phyloP scores from a whole-genome alignment of 2,888 invertebrate species.

The Morpho deidamia region DNA sequence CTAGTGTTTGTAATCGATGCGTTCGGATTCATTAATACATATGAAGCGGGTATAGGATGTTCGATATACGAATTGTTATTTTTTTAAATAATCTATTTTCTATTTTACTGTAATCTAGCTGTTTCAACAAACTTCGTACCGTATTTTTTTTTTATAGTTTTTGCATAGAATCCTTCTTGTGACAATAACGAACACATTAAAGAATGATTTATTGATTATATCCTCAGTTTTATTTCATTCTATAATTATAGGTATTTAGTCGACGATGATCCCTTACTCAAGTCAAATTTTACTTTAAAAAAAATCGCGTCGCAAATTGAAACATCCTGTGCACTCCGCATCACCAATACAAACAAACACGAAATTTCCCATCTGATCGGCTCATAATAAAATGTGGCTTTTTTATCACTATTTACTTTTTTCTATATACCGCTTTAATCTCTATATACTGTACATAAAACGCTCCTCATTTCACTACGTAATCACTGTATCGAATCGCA shows the following conservation, averaged over 20 bases:
- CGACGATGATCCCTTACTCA: too few relatives aligned
- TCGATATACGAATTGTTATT: slow-evolving; percentile 31
- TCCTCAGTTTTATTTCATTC: too few relatives aligned
- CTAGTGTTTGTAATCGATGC: slow-evolving; percentile 34
- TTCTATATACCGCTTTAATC: slow-evolving; percentile 63
- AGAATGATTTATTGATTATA: background rate
- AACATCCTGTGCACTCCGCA: slow-evolving; percentile 46
- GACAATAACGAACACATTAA: background rate
- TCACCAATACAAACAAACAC: slow-evolving; percentile 49
- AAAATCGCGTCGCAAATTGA: slow-evolving; percentile 22
- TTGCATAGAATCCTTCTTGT: too few relatives aligned
- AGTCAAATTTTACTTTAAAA: slow-evolving; percentile 26
- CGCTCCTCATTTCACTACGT: slow-evolving; percentile 29
- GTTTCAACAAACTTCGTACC: too few relatives aligned
- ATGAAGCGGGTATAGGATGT: slow-evolving; percentile 46
- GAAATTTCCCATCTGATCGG: slow-evolving; percentile 59
- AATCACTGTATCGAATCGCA: slow-evolving; percentile 13
- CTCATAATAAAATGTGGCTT: slow-evolving; percentile 76
- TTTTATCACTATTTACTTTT: slow-evolving; percentile 77
- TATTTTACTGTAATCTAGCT: background rate
- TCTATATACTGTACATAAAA: slow-evolving; percentile 39
- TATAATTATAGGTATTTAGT: too few relatives aligned
- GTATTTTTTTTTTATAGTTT: too few relatives aligned
- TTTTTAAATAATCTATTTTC: slow-evolving; percentile 28
- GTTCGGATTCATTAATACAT: slow-evolving; percentile 42